A percentile compares a stretch with the other conserved stretches of the same genome.
phyloP scores from a whole-genome alignment of 2,797 vertebrate genomes.

The Rhinatrema bivittatum region DNA sequence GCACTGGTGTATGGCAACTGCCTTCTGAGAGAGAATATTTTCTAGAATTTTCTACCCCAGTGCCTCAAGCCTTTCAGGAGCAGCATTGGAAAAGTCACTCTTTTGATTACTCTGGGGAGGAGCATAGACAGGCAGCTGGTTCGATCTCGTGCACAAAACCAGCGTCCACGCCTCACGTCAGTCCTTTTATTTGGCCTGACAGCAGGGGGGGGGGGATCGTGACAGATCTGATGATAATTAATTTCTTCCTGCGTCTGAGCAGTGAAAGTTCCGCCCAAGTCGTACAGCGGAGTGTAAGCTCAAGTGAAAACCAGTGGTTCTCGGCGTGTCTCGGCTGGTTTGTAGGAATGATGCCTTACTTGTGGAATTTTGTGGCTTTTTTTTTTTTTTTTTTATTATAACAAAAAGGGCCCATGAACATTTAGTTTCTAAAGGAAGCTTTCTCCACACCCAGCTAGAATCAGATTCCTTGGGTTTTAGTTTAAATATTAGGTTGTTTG shows the following conservation, averaged over 20 bases:
- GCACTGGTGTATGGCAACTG: too few relatives aligned
- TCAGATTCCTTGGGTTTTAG: constrained; percentile 32
- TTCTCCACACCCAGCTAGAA: constrained; percentile 33
- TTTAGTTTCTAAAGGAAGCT: constrained; percentile 51
- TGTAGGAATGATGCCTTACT: constrained; percentile 64
- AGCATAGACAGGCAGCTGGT: constrained; percentile 2
- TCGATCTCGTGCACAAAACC: constrained; percentile 19
- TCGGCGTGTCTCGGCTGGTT: constrained; percentile 75
- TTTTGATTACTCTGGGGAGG: constrained; percentile 35
- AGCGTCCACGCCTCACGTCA: constrained; percentile 5
- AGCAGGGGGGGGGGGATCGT: constrained; percentile 30
- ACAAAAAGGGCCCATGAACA: constrained; percentile 26
- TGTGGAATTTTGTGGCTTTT: constrained; percentile 84
- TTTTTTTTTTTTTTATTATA: constrained; percentile 54
- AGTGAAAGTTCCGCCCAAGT: constrained; percentile 76
- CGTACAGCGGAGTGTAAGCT: too few relatives aligned
- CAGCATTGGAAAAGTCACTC: constrained; percentile 21
- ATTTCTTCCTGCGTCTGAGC: constrained; percentile 49
- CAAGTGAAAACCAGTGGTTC: too few relatives aligned
- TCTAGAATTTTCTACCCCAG: too few relatives aligned
- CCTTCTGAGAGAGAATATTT: too few relatives aligned
- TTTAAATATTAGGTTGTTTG: constrained; percentile 8
- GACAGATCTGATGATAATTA: constrained; percentile 42
- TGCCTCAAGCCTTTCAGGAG: constrained; percentile 24
- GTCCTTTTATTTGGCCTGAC: constrained; percentile 27